Percentiles rank a stretch among this genome's conserved stretches.
Evolutionary conservation across 2,888 invertebrate genomes (phyloP).

Genomic region (Bombylius major): DNA sequence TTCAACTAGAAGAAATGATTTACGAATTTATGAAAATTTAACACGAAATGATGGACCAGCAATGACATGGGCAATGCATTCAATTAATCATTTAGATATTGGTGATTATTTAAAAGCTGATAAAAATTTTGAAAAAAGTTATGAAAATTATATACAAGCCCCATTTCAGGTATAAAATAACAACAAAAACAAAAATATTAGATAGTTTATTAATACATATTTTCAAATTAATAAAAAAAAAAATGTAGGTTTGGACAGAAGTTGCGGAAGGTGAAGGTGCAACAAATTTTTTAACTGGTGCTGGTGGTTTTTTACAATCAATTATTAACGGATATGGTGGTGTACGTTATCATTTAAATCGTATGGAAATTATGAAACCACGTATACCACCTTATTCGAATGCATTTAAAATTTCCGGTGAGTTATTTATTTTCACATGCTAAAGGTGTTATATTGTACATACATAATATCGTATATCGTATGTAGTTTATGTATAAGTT

Average conservation of each 20-base stretch:
- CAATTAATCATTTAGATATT: slow-evolving; percentile 41
- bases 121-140: slow-evolving; percentile 41
- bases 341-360: slow-evolving; percentile 39
- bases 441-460: no score
- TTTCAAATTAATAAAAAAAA: not conserved
- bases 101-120: slow-evolving; percentile 36
- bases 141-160: slow-evolving; percentile 41
- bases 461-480: not conserved
- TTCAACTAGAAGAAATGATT: slow-evolving; percentile 38
- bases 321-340: slow-evolving; percentile 46
- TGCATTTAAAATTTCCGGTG: slow-evolving; percentile 37
- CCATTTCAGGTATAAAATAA: slow-evolving; percentile 41
- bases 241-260: slow-evolving; percentile 44
- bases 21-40: slow-evolving; percentile 43
- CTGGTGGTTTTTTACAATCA: slow-evolving; percentile 48
- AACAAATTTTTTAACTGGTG: slow-evolving; percentile 47
- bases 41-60: slow-evolving; percentile 44
- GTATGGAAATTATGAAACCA: slow-evolving; percentile 37
- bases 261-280: slow-evolving; percentile 42
- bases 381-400: slow-evolving; percentile 37
- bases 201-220: not conserved
- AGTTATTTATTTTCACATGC: not conserved
- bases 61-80: slow-evolving; percentile 53
- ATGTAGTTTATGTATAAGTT: not conserved
- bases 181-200: no score